Conservation (phyloP, 2,797 vertebrate genomes). For the Cossypha caffra region DNA sequence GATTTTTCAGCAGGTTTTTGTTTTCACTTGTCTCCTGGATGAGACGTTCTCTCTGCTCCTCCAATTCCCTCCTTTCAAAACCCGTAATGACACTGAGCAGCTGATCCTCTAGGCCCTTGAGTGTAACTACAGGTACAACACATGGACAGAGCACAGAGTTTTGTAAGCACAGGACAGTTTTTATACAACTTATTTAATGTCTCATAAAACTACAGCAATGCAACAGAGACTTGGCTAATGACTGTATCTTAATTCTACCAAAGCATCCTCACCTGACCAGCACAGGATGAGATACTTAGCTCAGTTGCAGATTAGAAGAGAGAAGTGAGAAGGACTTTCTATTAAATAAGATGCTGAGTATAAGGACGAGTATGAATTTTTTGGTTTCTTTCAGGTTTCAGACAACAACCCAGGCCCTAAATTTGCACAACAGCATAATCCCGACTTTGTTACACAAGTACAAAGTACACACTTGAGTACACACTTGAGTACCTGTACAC, state of each 20-base stretch:
- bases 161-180: background rate
- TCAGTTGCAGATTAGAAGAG: background rate
- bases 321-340: background rate
- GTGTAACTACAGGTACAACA: conserved; percentile 81
- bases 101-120: conserved; percentile 95
- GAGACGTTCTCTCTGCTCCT: conserved; percentile 91
- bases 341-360: background rate
- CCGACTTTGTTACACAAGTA: background rate
- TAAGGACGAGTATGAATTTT: background rate
- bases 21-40: conserved; percentile 95
- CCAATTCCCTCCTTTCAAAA: conserved; percentile 89
- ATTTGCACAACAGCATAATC: background rate
- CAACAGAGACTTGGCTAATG: background rate
- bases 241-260: background rate
- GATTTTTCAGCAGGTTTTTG: conserved; percentile 91
- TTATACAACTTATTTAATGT: background rate
- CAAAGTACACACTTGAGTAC: background rate
- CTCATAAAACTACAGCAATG: background rate
- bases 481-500: background rate
- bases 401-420: background rate
- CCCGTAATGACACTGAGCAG: conserved; percentile 92
- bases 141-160: background rate
- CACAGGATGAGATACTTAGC: background rate
- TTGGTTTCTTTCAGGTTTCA: background rate
- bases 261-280: background rate